A percentile compares a stretch with the other conserved stretches of the same genome.
Conservation (phyloP, 2,113 vertebrate genomes). For the Trinectes maculatus region DNA sequence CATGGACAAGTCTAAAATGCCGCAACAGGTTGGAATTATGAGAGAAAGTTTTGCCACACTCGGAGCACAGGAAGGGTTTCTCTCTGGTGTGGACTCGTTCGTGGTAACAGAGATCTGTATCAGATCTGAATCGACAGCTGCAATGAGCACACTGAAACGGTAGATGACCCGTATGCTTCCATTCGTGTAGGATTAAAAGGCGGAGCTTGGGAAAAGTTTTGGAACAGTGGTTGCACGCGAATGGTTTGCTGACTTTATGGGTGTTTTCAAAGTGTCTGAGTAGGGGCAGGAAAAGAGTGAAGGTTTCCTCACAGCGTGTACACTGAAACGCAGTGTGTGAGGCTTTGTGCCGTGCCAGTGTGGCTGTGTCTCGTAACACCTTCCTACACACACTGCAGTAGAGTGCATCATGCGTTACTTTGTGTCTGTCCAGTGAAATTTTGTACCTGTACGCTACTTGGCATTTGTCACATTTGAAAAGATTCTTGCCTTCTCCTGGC, state of each 20-base stretch:
- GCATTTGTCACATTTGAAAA: slow-evolving; percentile 60
- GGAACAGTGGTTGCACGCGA: slow-evolving; percentile 50
- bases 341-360: slow-evolving; percentile 51
- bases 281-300: slow-evolving; percentile 54
- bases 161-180: slow-evolving; percentile 55
- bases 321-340: slow-evolving; percentile 66
- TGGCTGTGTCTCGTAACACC: slow-evolving; percentile 40
- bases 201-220: slow-evolving; percentile 35
- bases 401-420: slow-evolving; percentile 53
- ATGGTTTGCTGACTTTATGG: slow-evolving; percentile 57
- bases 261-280: slow-evolving; percentile 50
- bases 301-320: slow-evolving; percentile 61
- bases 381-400: slow-evolving; percentile 67
- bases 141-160: slow-evolving; percentile 65
- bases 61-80: slow-evolving; percentile 63
- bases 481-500: not conserved
- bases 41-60: slow-evolving; percentile 65
- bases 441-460: slow-evolving; percentile 46
- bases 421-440: slow-evolving; percentile 52
- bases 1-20: slow-evolving; percentile 59
- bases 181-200: slow-evolving; percentile 64
- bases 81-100: slow-evolving; percentile 63
- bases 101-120: slow-evolving; percentile 55
- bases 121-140: slow-evolving; percentile 32
- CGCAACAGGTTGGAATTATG: slow-evolving; percentile 54